Conservation (phyloP, 2,888 invertebrate genomes). For the Dione juno region DNA sequence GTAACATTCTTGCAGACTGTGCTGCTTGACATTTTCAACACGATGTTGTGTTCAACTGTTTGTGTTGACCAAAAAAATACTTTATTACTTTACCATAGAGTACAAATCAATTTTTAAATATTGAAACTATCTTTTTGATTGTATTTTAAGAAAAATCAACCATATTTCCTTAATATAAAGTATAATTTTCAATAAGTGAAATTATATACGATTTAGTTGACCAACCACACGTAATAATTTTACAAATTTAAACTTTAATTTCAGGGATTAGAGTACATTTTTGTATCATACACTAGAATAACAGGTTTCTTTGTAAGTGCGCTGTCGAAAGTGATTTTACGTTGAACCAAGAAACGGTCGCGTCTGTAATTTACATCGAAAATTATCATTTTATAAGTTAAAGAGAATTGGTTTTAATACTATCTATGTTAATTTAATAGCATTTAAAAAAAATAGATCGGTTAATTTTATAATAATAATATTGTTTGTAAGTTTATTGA, state of each 20-base stretch:
- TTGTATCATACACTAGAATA: constrained; percentile 34
- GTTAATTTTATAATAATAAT: no score
- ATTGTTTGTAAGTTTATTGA: no score
- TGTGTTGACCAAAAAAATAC: constrained; percentile 35
- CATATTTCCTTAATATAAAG: not conserved
- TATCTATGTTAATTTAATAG: no score
- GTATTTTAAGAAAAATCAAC: constrained; percentile 23
- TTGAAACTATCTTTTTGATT: constrained; percentile 15
- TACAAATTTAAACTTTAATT: constrained; percentile 28
- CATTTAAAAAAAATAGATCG: no score
- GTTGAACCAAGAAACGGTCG: constrained; percentile 39
- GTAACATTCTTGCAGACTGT: constrained; percentile 57
- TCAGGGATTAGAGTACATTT: constrained; percentile 33
- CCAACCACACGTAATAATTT: constrained; percentile 41
- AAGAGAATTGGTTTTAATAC: no score
- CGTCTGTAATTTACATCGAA: not conserved
- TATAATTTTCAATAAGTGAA: constrained; percentile 32
- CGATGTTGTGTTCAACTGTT: constrained; percentile 52
- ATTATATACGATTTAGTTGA: constrained; percentile 49
- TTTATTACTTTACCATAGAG: not conserved
- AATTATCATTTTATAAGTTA: not conserved
- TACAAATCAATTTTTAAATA: not conserved
- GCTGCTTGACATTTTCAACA: constrained; percentile 59
- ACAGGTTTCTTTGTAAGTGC: constrained; percentile 46
- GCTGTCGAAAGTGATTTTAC: constrained; percentile 50